These are phyloP conservation scores for Ditylenchus weischeri DNA, from an alignment of 2,888 invertebrate genomes.

Conservation along the genomic window DNA sequence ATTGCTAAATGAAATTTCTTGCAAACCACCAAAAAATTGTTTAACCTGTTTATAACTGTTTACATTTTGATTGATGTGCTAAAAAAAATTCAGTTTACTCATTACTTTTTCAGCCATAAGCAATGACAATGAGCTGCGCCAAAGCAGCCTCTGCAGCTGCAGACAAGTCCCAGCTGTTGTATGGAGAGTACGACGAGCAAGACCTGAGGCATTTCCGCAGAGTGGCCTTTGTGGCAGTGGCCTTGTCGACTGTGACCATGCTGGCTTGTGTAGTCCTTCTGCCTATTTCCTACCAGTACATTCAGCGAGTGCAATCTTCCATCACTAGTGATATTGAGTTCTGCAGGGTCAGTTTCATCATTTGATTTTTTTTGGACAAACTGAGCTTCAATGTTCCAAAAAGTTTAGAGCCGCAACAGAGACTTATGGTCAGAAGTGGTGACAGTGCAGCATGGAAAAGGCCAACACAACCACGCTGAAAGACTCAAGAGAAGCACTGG, in stretches of 20 bases:
- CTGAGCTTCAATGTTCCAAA: background rate
- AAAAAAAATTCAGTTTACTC: too few species aligned
- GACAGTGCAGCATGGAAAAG: conserved; percentile 48
- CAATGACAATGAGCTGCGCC: background rate
- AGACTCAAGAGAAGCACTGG: conserved; percentile 37
- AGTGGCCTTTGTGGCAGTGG: conserved; percentile 54
- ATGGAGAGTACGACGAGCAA: conserved; percentile 34
- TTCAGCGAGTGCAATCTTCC: conserved; percentile 52
- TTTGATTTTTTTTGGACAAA: background rate
- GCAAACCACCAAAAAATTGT: too few species aligned
- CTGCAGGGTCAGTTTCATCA: conserved; percentile 43
- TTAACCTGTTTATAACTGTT: too few species aligned
- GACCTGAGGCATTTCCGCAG: conserved; percentile 40
- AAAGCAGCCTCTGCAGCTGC: conserved; percentile 1
- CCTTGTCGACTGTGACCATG: conserved; percentile 55
- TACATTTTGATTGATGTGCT: too few species aligned
- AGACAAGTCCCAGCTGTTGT: conserved; percentile 26
- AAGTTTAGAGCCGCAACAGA: conserved; percentile 49
- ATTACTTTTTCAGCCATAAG: too few species aligned
- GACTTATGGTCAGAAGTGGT: conserved; percentile 55
- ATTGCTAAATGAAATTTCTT: too few species aligned
- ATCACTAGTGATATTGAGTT: conserved; percentile 52
- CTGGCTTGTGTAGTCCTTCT: conserved; percentile 52
- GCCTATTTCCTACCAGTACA: conserved; percentile 55
- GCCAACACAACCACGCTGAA: conserved; percentile 37